Evolutionary conservation across 2,797 vertebrate species (phyloP), one percentile per base, ranked within the genome.

Genomic region (Tachyglossus aculeatus): DNA sequence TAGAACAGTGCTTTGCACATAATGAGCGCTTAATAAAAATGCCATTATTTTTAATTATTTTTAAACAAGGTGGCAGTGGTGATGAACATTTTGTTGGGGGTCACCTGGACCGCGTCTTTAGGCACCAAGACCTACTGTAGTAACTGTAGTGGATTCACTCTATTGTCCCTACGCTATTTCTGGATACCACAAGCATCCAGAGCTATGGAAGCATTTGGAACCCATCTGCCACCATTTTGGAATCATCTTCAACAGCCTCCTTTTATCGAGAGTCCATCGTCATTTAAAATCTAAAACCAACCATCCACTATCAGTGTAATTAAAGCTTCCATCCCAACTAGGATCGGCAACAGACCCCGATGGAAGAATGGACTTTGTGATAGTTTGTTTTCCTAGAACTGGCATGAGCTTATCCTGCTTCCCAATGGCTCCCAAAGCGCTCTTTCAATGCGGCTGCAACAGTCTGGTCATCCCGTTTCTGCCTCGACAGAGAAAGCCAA

Each of bases 261-360:
- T 40, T 27, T 55, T 29, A 15, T 57, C n/a, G 56, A 24, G 71
- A 25, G 32, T 25, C 24, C n/a, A 41, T 11, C 40, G 33, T 14
- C 57, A 38, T 29, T 38, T 22, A 32, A 47, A 59, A 57, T n/a
- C 60, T 37, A 74, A 52, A 45, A 61, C 24, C 55, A 65, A 69
- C 34, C 65, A 60, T n/a, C n/a, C n/a, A 56, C 50, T 51, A 25
- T 21, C 21, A 55, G 21, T 37, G 24, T 74, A 56, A 62, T 79
- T 61, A 70, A 53, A 66, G 56, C 15, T 7, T 2, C 18, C 18
- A 24, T 15, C 52, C 54, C 32, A 54, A 55, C 45, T 59, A 29
- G 51, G 27, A 7, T 51, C 29, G 65, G 47, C 8, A 41, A 15
- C 41, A 41, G n/a, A n/a, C 27, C 60, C 74, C 13, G 45, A 60